Evolutionary conservation across 1,140 invertebrate genomes (phyloP), one percentile per base, ranked within the genome.

Genomic region (Trypoxylus dichotomus): DNA sequence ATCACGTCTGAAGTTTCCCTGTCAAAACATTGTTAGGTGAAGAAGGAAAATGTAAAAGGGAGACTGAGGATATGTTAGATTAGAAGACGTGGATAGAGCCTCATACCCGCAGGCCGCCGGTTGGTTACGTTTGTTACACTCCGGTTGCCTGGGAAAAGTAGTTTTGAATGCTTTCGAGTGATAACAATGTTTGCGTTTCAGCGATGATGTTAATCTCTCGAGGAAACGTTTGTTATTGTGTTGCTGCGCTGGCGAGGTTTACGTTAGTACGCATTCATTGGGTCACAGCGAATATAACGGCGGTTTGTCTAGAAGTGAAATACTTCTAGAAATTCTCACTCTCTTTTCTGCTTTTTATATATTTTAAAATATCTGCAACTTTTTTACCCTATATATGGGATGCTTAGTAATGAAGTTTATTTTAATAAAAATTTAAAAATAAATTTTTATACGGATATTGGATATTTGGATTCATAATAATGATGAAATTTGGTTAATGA

Each of bases 1-100:
- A 29, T 68, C 60, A 68, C 60, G 60, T 68, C 24, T 27, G 24
- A 68, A 68, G 60, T 68, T 68, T 68, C 60, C 11, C 60, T 68
- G 60, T 68, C 60, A 68, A 68, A 68, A 68, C 24, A 68, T 68
- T 68, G 60, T 68, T 68, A 68, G 3, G 27, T 68, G 24, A 11
- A 27, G 60, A 58, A 58, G 2, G 27, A 29, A 24, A 24, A 29
- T 3, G 27, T 15, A 13, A 29, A 68, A 24, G 7, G 60, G 47
- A 13, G 47, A 3, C 13, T 21, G 13, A 68, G 27, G 27, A 54
- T 54, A 37, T 37, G 32, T 37, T 37, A n/a, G 47, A 54, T 54
- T 19, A 5, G 47, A 6, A 13, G 15, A 54, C 3, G 47, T n/a
- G 15, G 15, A 6, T 54, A 15, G 19, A n/a, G 47, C n/a, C 47